phyloP scores from a whole-genome alignment of 1,140 invertebrate species.

The Antheraea pernyi region DNA sequence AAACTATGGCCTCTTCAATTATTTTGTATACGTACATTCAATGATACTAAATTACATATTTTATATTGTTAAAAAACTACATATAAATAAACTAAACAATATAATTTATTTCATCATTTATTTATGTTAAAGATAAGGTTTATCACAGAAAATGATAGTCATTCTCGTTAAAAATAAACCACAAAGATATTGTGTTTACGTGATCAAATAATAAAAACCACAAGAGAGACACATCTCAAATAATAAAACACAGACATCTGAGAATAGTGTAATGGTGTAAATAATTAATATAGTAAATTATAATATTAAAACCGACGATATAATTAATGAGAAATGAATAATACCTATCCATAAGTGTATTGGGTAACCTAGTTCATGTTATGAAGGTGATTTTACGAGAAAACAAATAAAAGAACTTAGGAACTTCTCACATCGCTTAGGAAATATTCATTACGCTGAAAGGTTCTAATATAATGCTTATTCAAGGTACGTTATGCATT shows the following conservation, averaged over 20 bases:
- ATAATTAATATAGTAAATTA: too few species aligned
- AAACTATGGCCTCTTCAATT: too few species aligned
- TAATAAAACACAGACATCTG: neutral
- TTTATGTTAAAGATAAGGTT: too few species aligned
- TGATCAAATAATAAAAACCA: neutral
- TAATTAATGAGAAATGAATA: conserved; percentile 5
- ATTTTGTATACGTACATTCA: too few species aligned
- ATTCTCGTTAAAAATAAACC: neutral
- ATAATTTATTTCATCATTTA: too few species aligned
- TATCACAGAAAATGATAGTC: too few species aligned
- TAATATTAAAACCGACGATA: neutral
- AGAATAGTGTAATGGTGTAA: neutral
- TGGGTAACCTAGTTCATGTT: neutral
- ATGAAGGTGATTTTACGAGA: conserved; percentile 8
- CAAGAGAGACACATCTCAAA: neutral
- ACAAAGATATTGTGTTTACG: neutral
- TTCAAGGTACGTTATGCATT: conserved; percentile 31
- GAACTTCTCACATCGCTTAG: conserved; percentile 26
- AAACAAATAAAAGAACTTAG: conserved; percentile 33
- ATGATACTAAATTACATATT: too few species aligned
- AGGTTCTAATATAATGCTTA: conserved; percentile 34
- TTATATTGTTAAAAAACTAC: too few species aligned
- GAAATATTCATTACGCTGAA: conserved; percentile 42
- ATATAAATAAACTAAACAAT: too few species aligned
- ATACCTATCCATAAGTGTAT: neutral